Conservation (phyloP, 92 coral and sea anemone species). For the Phymanthus crucifer region DNA sequence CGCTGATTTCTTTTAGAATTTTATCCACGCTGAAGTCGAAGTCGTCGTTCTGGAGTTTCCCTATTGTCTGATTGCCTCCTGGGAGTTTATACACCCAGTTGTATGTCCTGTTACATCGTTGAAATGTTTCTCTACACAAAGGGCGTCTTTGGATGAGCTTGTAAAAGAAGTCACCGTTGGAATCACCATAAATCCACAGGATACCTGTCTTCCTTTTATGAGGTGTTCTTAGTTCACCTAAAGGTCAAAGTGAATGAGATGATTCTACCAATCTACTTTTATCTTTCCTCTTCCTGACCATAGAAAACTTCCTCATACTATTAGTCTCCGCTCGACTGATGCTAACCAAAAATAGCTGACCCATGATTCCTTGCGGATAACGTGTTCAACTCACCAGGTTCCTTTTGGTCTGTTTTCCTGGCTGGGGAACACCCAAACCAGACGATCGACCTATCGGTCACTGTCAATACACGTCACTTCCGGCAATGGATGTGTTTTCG, state of each 20-base stretch:
- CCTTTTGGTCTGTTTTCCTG: too few species aligned
- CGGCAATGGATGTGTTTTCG: too few species aligned
- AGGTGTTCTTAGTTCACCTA: slow-evolving; percentile 16
- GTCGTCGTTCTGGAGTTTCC: slow-evolving; percentile 63
- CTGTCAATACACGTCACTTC: too few species aligned
- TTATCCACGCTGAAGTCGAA: slow-evolving; percentile 63
- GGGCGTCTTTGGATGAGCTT: slow-evolving; percentile 67
- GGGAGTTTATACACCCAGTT: slow-evolving; percentile 79
- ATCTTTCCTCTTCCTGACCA: too few species aligned
- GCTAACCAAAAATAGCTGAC: too few species aligned
- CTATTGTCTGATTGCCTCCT: slow-evolving; percentile 66
- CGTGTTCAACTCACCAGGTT: too few species aligned
- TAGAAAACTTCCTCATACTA: too few species aligned
- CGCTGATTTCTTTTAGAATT: slow-evolving; percentile 57
- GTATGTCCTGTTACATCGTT: slow-evolving; percentile 65
- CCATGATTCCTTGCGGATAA: too few species aligned
- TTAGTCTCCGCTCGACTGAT: too few species aligned
- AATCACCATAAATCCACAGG: slow-evolving; percentile 83
- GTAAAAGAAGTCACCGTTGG: slow-evolving; percentile 77
- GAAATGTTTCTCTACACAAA: slow-evolving; percentile 57
- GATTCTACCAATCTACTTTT: too few species aligned
- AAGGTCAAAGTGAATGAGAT: not conserved
- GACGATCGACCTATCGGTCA: too few species aligned
- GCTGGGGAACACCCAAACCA: too few species aligned
- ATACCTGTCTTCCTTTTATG: slow-evolving; percentile 33